A percentile compares a stretch with the other conserved stretches of the same genome.
These are phyloP conservation scores for Syndactyla subalaris DNA, from an alignment of 2,797 vertebrate species.

Conservation along the genomic window DNA sequence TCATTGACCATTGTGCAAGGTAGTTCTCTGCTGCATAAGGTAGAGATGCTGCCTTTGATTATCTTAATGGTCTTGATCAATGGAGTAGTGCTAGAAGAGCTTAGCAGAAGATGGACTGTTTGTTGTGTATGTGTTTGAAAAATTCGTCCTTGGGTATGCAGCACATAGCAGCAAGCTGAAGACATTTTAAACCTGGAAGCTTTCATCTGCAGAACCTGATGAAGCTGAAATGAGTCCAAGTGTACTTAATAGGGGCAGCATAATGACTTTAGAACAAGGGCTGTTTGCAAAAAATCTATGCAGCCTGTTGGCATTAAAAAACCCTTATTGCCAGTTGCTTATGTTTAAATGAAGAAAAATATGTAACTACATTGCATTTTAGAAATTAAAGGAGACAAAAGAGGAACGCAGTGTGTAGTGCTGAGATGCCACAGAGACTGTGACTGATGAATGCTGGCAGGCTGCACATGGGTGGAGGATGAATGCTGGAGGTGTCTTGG, in stretches of 20 bases:
- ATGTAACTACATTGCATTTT: neutral
- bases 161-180: neutral
- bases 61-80: neutral
- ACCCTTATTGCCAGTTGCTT: neutral
- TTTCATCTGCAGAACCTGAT: neutral
- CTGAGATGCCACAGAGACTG: neutral
- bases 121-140: neutral
- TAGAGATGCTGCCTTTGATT: neutral
- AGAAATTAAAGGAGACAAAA: neutral
- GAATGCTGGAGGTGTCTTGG: neutral
- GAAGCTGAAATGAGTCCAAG: neutral
- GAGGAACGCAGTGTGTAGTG: neutral
- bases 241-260: neutral
- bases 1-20: neutral
- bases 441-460: neutral
- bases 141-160: neutral
- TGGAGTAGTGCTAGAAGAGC: neutral
- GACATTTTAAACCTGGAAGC: neutral
- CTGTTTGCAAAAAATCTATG: neutral
- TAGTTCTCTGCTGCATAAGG: neutral
- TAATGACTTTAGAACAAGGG: neutral
- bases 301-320: neutral
- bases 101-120: neutral
- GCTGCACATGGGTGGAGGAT: neutral
- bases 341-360: neutral